Conservation (phyloP, 2,113 vertebrate genomes). For the Trochalopteron elliotii region DNA sequence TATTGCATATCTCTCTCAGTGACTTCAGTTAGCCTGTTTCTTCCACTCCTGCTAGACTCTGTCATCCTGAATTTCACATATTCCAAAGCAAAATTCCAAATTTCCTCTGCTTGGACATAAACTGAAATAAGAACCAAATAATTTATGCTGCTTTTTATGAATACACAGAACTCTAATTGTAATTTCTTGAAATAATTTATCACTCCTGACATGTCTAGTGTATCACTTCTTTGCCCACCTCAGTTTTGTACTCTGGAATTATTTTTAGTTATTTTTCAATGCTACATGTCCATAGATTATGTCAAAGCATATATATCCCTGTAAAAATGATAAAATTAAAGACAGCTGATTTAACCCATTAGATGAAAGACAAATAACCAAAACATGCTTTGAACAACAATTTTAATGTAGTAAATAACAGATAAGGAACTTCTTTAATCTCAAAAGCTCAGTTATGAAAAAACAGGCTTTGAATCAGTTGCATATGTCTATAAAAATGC, state of each 20-base stretch:
- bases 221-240: not conserved
- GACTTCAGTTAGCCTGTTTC: not conserved
- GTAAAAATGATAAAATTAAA: not conserved
- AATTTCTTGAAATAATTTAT: not conserved
- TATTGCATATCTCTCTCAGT: not conserved
- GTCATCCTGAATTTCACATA: not conserved
- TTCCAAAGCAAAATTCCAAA: not conserved
- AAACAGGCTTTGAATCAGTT: slow-evolving; percentile 15
- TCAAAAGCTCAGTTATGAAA: slow-evolving; percentile 2
- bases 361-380: not conserved
- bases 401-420: not conserved
- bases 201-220: not conserved
- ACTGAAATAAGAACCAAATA: not conserved
- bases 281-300: not conserved
- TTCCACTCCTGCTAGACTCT: not conserved
- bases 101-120: not conserved
- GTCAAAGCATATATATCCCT: not conserved
- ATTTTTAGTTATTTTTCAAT: not conserved
- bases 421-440: not conserved
- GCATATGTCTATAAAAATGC: slow-evolving; percentile 4
- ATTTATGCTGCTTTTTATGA: not conserved
- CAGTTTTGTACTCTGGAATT: not conserved
- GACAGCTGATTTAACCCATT: not conserved
- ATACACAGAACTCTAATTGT: not conserved
- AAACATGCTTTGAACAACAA: not conserved